phyloP scores from a whole-genome alignment of 2,113 vertebrate species.

The Brachyhypopomus occidentalis region DNA sequence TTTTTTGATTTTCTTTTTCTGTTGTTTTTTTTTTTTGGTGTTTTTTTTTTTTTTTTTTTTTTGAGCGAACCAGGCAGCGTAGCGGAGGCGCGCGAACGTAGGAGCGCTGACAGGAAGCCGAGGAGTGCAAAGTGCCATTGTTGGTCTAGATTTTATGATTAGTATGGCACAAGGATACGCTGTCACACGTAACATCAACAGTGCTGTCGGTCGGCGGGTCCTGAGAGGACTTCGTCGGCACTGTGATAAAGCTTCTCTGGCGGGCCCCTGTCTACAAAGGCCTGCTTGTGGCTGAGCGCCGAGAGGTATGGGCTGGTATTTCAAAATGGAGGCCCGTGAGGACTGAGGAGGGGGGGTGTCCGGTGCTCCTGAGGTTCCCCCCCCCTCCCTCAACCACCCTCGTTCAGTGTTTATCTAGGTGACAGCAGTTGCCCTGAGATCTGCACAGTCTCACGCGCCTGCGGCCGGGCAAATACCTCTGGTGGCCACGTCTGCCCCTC shows the following conservation, averaged over 20 bases:
- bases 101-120: constrained; percentile 47
- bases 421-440: constrained; percentile 46
- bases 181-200: constrained; percentile 41
- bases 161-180: constrained; percentile 45
- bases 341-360: not conserved
- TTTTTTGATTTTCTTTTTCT: not conserved
- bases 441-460: constrained; percentile 49
- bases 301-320: constrained; percentile 36
- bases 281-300: constrained; percentile 18
- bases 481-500: constrained; percentile 16
- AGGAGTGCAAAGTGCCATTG: constrained; percentile 51
- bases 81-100: constrained; percentile 19
- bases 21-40: constrained; percentile 23
- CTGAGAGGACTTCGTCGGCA: constrained; percentile 31
- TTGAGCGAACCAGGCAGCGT: constrained; percentile 32
- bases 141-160: constrained; percentile 59
- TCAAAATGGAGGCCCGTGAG: constrained; percentile 43
- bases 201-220: constrained; percentile 39
- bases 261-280: constrained; percentile 43
- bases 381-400: not conserved
- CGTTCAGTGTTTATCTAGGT: constrained; percentile 50
- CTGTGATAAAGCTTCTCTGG: constrained; percentile 29
- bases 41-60: constrained; percentile 8
- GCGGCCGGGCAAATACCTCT: constrained; percentile 42
- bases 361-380: constrained; percentile 41